Base-by-base conservation (phyloP, 2,113 vertebrate genomes). In the Tauraco erythrolophus region DNA sequence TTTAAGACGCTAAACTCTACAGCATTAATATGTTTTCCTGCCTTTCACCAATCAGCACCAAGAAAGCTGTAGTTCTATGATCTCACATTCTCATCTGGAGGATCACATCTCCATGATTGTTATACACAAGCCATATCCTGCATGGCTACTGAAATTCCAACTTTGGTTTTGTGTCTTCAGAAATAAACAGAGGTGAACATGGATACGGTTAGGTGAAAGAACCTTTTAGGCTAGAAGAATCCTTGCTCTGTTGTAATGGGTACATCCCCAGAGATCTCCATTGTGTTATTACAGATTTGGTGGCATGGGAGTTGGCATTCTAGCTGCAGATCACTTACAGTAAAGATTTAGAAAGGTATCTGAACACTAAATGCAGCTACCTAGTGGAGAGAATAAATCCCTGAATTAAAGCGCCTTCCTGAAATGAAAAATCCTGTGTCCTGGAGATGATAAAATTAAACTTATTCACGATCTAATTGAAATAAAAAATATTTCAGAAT, bases 221-320 rank as follows among this genome's bases (percentile, higher is more conserved):
- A 13, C 2, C 33, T 78, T 77, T 81, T 27, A 54, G 21, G 9
- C 10, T 84, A n/a, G 28, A 78, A 95, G 35, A 75, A 35, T 35
- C 11, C 12, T 87, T 75, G 31, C 10, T 91, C 19, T 91, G 8
- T 22, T 35, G 10, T 23, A 50, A 50, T 0, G 5, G 21, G 19
- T 39, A 35, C 19, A 77, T 51, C 3, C 6, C 11, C 3, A 39
- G 6, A 56, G 23, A 37, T 43, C 4, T 77, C 11, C 30, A 81
- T 33, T 1, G 0, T 24, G 4, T 54, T 74, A 66, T 50, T 77
- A 37, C 15, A 84, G 30, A 45, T 66, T 84, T 0, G 0, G 27
- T 31, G 11, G 9, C 46, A 13, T 22, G 4, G 54, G 16, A 35
- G 30, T 39, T 5, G 2, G 22, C 8, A 28, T 89, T 53, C 23